Evolutionary conservation across 1,140 invertebrate species (phyloP).

Genomic region (Rhagoletis zephyria): DNA sequence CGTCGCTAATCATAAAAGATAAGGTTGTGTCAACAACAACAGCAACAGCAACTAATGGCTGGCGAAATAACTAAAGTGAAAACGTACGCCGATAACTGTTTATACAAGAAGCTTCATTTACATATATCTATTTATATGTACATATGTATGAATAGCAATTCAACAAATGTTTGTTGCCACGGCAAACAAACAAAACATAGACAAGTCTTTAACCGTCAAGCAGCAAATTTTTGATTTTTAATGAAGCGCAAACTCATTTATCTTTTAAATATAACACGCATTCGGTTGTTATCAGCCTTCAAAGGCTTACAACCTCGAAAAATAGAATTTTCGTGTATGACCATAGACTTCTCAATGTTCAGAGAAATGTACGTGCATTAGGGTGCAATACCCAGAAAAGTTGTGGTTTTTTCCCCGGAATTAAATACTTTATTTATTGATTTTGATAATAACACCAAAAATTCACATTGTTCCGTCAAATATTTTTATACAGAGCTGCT

Average conservation of each 20-base stretch:
- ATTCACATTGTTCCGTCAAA: no score
- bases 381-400: no score
- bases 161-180: background rate
- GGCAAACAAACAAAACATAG: background rate
- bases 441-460: no score
- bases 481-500: no score
- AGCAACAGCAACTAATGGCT: no score
- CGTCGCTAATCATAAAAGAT: background rate
- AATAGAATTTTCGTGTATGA: background rate
- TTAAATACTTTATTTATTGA: no score
- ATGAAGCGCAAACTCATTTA: background rate
- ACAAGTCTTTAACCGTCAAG: background rate
- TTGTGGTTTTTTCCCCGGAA: no score
- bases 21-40: no score
- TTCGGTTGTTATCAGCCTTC: constrained; percentile 8
- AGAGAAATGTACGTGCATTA: no score
- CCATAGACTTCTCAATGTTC: no score
- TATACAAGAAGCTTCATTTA: background rate
- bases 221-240: background rate
- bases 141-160: background rate
- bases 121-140: background rate
- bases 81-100: background rate
- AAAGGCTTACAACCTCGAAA: background rate
- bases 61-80: no score
- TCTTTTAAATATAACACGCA: background rate